Conservation (phyloP, 2,113 vertebrate species). For the Phoenicopterus ruber region DNA sequence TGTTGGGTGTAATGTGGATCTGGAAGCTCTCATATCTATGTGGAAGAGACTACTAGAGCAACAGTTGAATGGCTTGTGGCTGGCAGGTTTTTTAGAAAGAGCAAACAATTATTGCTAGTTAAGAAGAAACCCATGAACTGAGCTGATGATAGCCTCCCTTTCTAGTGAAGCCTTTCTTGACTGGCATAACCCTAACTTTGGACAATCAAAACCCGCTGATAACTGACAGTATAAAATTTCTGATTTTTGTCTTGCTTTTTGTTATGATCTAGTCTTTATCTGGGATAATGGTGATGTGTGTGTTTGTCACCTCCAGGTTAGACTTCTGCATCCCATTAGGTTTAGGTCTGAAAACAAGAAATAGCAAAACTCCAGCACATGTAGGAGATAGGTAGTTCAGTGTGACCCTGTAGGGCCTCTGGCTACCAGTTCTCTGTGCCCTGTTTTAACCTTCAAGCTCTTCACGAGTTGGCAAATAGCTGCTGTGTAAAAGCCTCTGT, state of each 20-base stretch:
- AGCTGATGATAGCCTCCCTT: background rate
- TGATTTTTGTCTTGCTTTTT: background rate
- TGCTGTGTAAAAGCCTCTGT: background rate
- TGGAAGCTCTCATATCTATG: background rate
- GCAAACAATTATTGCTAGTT: background rate
- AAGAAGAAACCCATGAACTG: background rate
- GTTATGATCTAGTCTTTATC: background rate
- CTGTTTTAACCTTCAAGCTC: background rate
- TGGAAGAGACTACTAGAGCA: background rate
- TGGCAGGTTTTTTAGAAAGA: background rate
- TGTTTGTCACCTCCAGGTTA: background rate
- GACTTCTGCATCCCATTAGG: background rate
- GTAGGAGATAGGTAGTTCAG: background rate
- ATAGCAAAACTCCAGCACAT: too few relatives aligned
- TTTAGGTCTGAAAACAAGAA: background rate
- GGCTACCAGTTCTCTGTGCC: background rate
- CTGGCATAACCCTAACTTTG: background rate
- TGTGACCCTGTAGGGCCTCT: background rate
- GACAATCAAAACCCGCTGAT: background rate
- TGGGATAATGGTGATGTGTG: background rate
- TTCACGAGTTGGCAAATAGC: background rate
- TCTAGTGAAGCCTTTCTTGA: background rate
- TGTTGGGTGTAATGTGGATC: background rate
- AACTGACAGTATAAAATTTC: background rate
- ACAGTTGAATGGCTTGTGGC: background rate